phyloP scores from a whole-genome alignment of 2,797 vertebrate genomes.

The Australoheros facetus region DNA sequence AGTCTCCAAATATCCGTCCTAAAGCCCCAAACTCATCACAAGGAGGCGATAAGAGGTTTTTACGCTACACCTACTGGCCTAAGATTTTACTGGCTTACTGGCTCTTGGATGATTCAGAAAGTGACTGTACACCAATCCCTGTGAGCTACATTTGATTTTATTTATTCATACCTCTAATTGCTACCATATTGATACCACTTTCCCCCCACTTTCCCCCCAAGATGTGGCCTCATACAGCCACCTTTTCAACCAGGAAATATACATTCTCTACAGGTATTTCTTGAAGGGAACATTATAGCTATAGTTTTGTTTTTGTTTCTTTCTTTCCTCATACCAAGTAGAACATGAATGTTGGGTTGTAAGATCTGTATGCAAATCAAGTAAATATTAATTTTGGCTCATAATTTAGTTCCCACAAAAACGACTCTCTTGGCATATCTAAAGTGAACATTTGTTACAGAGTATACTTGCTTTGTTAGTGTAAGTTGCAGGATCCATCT shows the following conservation, averaged over 20 bases:
- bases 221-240: slow-evolving; percentile 19
- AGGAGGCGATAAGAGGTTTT: slow-evolving; percentile 34
- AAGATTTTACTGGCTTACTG: slow-evolving; percentile 37
- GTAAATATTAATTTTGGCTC: slow-evolving; percentile 68
- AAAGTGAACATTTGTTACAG: slow-evolving; percentile 72
- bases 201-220: not conserved
- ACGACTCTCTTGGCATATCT: slow-evolving; percentile 62
- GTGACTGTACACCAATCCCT: slow-evolving; percentile 33
- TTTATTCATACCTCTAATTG: slow-evolving; percentile 36
- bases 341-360: slow-evolving; percentile 49
- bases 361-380: slow-evolving; percentile 62
- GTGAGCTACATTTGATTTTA: slow-evolving; percentile 21
- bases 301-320: not conserved
- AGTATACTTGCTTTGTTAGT: slow-evolving; percentile 67
- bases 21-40: slow-evolving; percentile 69
- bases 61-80: slow-evolving; percentile 39
- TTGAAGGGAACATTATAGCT: slow-evolving; percentile 11
- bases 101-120: slow-evolving; percentile 35
- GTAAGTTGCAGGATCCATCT: slow-evolving; percentile 69
- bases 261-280: slow-evolving; percentile 28
- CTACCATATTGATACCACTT: slow-evolving; percentile 23
- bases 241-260: slow-evolving; percentile 29
- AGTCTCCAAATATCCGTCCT: slow-evolving; percentile 52
- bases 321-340: slow-evolving; percentile 19
- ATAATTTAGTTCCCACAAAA: slow-evolving; percentile 52